Evolutionary conservation across 2,888 invertebrate species (phyloP).

Genomic region (Anagyrus pseudococci): DNA sequence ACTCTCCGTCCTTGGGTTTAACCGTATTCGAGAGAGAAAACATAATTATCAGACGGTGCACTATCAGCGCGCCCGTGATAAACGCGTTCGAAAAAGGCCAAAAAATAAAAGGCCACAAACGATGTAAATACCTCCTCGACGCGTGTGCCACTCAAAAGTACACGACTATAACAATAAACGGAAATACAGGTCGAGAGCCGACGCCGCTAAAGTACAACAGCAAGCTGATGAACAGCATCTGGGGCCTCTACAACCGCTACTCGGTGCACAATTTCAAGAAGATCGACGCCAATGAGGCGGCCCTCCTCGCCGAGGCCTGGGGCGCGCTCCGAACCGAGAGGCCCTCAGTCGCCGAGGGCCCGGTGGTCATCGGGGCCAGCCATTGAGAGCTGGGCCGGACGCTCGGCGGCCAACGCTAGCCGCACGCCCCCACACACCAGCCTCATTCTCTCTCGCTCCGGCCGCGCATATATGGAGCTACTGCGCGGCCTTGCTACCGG

Average conservation of each 20-base stretch:
- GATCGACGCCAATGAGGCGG: constrained; percentile 65
- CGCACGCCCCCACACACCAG: no score
- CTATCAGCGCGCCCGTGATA: no score
- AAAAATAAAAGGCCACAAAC: no score
- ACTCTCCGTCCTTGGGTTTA: no score
- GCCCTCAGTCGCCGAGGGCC: constrained; percentile 14
- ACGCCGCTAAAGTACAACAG: constrained; percentile 81
- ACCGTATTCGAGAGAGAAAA: no score
- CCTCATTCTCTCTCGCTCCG: no score
- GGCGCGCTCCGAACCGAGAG: constrained; percentile 19
- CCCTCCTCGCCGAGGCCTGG: constrained; percentile 39
- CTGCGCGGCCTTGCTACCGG: no score
- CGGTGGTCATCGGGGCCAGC: constrained; percentile 9
- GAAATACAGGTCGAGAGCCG: constrained; percentile 67
- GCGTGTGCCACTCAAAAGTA: not conserved
- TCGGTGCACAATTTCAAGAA: constrained; percentile 89
- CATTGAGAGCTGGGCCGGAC: constrained; percentile 11
- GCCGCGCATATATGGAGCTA: no score
- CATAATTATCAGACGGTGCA: not conserved
- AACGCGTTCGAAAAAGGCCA: no score
- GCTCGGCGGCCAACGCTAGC: not conserved
- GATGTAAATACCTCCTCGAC: no score
- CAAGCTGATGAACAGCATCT: constrained; percentile 89
- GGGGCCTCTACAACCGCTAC: constrained; percentile 89
- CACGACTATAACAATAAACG: not conserved